phyloP scores from a whole-genome alignment of 2,888 invertebrate genomes.

The Parnassius apollo region DNA sequence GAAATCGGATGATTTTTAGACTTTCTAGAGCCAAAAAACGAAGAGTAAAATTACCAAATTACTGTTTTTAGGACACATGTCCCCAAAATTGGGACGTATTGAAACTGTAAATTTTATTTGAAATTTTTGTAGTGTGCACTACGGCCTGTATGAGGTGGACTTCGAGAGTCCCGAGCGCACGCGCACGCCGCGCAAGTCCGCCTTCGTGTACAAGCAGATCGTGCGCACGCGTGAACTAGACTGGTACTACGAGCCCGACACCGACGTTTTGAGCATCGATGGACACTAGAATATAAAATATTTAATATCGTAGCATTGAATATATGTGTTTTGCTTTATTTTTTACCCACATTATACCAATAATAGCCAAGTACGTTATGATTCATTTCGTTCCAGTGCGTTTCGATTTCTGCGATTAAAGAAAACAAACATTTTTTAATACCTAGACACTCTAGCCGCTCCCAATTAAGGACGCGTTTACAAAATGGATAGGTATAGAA shows the following conservation, averaged over 20 bases:
- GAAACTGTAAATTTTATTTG: too few relatives aligned
- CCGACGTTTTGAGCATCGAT: conserved; percentile 32
- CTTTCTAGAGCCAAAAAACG: too few relatives aligned
- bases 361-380: neutral
- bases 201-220: conserved; percentile 70
- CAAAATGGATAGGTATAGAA: too few relatives aligned
- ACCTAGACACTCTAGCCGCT: too few relatives aligned
- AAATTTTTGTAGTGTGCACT: conserved; percentile 51
- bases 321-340: neutral
- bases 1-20: too few relatives aligned
- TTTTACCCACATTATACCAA: neutral
- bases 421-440: too few relatives aligned
- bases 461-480: too few relatives aligned
- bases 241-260: conserved; percentile 42
- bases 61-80: too few relatives aligned
- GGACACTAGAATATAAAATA: conserved; percentile 26
- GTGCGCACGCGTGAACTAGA: conserved; percentile 54
- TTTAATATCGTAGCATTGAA: neutral
- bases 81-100: too few relatives aligned
- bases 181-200: conserved; percentile 83
- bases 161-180: conserved; percentile 77
- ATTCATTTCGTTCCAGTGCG: too few relatives aligned
- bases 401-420: too few relatives aligned
- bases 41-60: too few relatives aligned
- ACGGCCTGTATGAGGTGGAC: conserved; percentile 84